These are phyloP conservation scores for Scaptodrosophila lebanonensis DNA, from an alignment of 1,140 invertebrate genomes.

Conservation along the genomic window DNA sequence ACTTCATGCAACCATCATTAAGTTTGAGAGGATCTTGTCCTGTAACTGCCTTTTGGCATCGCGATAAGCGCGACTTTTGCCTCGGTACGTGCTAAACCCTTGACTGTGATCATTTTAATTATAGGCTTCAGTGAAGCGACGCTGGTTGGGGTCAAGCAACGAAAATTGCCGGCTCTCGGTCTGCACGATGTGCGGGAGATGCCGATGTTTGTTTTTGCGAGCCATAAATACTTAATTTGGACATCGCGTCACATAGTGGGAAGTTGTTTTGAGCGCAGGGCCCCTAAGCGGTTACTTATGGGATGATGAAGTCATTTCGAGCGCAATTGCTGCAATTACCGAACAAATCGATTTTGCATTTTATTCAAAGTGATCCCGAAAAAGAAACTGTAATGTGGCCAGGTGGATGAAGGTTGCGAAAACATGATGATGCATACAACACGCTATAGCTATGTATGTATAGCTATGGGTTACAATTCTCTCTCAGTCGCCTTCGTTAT, in stretches of 20 bases:
- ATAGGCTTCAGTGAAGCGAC: conserved; percentile 33
- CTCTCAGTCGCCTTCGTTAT: not conserved
- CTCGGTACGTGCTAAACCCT: conserved; percentile 68
- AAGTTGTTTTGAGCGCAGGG: too few relatives aligned
- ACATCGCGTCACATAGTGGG: too few relatives aligned
- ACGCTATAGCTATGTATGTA: too few relatives aligned
- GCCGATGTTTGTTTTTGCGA: conserved; percentile 60
- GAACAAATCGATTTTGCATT: conserved; percentile 11
- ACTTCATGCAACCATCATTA: too few relatives aligned
- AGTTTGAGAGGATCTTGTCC: conserved; percentile 53
- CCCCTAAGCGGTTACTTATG: too few relatives aligned
- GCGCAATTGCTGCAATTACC: conserved; percentile 15
- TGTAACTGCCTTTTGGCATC: conserved; percentile 53
- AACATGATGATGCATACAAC: too few relatives aligned
- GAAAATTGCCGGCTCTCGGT: conserved; percentile 28
- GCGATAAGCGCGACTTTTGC: conserved; percentile 72
- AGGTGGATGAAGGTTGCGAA: too few relatives aligned
- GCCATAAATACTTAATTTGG: conserved; percentile 66
- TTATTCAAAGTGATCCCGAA: conserved; percentile 17
- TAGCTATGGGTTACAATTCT: too few relatives aligned
- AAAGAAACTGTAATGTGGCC: too few relatives aligned
- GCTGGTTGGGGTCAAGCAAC: conserved; percentile 12
- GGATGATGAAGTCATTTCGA: conserved; percentile 43
- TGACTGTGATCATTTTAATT: conserved; percentile 66
- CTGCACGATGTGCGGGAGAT: conserved; percentile 64